Conservation (phyloP, 2,113 vertebrate species). For the Sylvietta virens region DNA sequence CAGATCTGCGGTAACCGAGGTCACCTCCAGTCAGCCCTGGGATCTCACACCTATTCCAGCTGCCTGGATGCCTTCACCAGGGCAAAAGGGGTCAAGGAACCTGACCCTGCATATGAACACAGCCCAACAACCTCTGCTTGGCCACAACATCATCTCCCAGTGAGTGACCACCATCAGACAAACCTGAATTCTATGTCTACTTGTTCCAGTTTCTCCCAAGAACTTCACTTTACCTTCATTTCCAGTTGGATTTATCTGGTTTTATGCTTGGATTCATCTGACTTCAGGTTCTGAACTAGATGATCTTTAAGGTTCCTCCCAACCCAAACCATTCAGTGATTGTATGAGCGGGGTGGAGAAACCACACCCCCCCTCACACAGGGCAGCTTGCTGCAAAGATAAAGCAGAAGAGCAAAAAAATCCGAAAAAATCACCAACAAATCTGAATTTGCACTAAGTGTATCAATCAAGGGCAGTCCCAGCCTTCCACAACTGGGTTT, state of each 20-base stretch:
- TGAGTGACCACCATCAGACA: background rate
- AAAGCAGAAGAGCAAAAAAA: background rate
- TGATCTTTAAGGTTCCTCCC: background rate
- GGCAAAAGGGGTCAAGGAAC: background rate
- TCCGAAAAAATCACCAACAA: background rate
- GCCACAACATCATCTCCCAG: background rate
- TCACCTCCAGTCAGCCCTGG: background rate
- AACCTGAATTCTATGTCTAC: rapidly evolving
- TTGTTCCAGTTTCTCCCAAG: background rate
- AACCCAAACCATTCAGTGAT: background rate
- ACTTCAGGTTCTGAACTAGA: background rate
- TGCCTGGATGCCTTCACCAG: background rate
- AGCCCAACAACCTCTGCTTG: background rate
- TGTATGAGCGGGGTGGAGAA: background rate
- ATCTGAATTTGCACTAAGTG: rapidly evolving
- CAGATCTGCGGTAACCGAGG: rapidly evolving
- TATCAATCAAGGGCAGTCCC: background rate
- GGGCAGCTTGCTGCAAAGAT: background rate
- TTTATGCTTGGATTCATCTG: background rate
- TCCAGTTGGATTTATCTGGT: background rate
- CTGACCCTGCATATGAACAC: background rate
- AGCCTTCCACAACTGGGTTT: background rate
- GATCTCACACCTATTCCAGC: background rate
- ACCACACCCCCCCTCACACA: background rate
- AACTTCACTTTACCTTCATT: background rate